These are phyloP conservation scores for Cassiopea andromeda DNA, from an alignment of 30 jellyfish, hydroid and myxozoan species.

Conservation along the genomic window DNA sequence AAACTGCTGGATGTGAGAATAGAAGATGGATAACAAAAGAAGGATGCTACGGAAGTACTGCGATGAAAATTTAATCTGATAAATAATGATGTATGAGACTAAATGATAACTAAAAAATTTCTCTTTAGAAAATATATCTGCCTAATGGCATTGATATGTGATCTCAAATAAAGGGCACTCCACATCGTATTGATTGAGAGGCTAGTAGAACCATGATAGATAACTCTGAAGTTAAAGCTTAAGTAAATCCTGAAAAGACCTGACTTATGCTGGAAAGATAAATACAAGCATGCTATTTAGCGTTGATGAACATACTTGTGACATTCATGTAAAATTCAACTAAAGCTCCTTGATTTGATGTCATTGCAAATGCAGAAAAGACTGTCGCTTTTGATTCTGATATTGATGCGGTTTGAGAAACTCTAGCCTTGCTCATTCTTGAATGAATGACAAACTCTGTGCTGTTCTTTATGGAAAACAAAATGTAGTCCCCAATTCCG, in stretches of 20 bases:
- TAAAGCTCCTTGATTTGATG: slow-evolving; percentile 3
- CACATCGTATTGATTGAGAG: not conserved
- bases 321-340: slow-evolving; percentile 41
- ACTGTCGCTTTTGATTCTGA: slow-evolving; percentile 62
- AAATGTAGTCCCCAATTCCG: too few species aligned
- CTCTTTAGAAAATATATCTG: too few species aligned
- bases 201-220: not conserved
- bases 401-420: slow-evolving; percentile 7
- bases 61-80: too few species aligned
- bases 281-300: not conserved
- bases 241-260: not conserved
- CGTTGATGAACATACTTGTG: slow-evolving; percentile 30
- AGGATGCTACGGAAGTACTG: too few species aligned
- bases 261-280: not conserved
- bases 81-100: too few species aligned
- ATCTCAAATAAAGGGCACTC: not conserved
- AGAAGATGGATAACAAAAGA: too few species aligned
- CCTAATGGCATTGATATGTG: not conserved
- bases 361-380: slow-evolving; percentile 44
- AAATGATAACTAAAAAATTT: too few species aligned
- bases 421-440: slow-evolving; percentile 44
- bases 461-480: too few species aligned
- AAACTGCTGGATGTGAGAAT: too few species aligned
- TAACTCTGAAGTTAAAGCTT: not conserved
- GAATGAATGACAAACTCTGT: slow-evolving; percentile 26